Evolutionary conservation across 1,140 invertebrate species (phyloP), one percentile per base, ranked within the genome.

Genomic region (Lycorma delicatula): DNA sequence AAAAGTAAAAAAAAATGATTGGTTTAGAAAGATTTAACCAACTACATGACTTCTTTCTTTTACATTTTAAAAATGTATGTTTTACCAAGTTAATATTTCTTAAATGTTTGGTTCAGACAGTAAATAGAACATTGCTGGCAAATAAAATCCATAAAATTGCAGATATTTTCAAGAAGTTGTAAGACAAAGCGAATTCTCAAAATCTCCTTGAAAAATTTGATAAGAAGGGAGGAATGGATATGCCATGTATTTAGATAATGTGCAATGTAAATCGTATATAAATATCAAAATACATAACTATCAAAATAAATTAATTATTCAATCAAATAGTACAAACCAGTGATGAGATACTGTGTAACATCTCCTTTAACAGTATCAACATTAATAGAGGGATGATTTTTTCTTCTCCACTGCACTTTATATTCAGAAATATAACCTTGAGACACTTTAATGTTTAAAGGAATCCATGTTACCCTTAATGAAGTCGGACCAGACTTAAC

Each of bases 401-500:
- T 70, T 31, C 72, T 69, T 61, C 74, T 75, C 78, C 79, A 85
- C 63, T 82, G 77, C 29, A 87, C 72, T 70, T 80, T 79, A 68
- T 85, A 85, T 53, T 75, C 68, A 29, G 73, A 73, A 22, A 82
- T 75, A 16, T 74, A 69, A 31, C 82, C 83, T 63, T 77, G 77
- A n/a, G 80, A 73, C 61, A 78, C 69, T 25, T 77, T 74, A 46
- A 70, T 73, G 31, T 72, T 73, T 13, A 85, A 63, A 46, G 77
- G 72, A 41, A 73, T 72, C 84, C 84, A 86, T 22, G 75, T 72
- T 25, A 85, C 73, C 49, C 73, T 71, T 47, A 82, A 67, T 53
- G 77, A 78, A 60, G 74, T 81, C 61, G 75, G 71, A 63, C 72
- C 77, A 49, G 72, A 68, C 56, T 73, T 70, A 58, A 82, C 65